Conservation (phyloP, 1,140 invertebrate genomes). For the Zaprionus nigranus region DNA sequence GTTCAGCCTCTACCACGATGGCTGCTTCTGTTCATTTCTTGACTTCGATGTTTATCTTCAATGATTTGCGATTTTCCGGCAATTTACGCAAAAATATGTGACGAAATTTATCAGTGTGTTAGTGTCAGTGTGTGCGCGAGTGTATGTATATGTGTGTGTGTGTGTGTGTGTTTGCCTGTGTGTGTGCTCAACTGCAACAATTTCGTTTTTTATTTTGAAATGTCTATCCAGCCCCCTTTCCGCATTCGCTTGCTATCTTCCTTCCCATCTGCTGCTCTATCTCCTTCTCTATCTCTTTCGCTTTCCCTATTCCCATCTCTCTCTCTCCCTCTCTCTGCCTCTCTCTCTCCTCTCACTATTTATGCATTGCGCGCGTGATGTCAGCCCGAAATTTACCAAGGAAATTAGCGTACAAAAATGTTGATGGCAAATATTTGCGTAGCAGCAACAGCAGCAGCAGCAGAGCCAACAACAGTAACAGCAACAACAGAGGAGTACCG, state of each 20-base stretch:
- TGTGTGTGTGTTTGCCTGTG: conserved; percentile 8
- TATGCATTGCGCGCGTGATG: conserved; percentile 78
- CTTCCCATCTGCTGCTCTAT: background rate
- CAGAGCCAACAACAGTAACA: too few species aligned
- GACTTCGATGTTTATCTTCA: conserved; percentile 81
- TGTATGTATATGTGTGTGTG: background rate
- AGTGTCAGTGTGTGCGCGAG: background rate
- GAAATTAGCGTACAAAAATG: conserved; percentile 81
- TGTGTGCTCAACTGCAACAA: conserved; percentile 71
- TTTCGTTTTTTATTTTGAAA: conserved; percentile 72
- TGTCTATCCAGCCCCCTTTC: conserved; percentile 53
- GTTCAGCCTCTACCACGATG: background rate
- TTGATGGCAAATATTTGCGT: conserved; percentile 79
- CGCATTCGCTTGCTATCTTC: background rate
- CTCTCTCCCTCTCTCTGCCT: background rate
- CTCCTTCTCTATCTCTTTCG: background rate
- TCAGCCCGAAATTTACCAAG: conserved; percentile 74
- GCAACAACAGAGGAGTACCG: conserved; percentile 12
- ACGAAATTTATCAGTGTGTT: conserved; percentile 70
- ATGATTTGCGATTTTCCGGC: conserved; percentile 83
- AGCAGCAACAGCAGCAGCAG: conserved; percentile 19
- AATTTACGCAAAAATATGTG: conserved; percentile 83
- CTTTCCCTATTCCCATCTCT: background rate
- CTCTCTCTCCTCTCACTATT: conserved; percentile 28
- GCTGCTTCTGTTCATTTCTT: conserved; percentile 77